phyloP scores from a whole-genome alignment of 2,797 vertebrate species.

The Meriones psammophilus region DNA sequence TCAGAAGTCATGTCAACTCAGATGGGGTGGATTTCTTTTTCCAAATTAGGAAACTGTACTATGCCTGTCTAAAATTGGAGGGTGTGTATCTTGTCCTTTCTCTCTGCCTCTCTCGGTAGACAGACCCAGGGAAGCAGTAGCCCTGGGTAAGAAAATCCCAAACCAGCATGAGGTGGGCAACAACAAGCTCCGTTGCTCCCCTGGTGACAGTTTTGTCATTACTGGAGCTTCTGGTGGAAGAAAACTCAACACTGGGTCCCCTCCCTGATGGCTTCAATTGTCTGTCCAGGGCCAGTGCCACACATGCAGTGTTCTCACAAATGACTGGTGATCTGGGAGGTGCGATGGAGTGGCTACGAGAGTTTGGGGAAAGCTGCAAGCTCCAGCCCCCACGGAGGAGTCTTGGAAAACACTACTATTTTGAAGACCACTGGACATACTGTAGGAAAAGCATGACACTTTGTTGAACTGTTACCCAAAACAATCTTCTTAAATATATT shows the following conservation, averaged over 20 bases:
- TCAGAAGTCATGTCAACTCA: slow-evolving; percentile 4
- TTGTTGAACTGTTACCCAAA: neutral
- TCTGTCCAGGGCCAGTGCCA: neutral
- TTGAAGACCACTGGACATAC: neutral
- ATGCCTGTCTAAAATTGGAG: neutral
- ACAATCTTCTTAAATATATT: neutral
- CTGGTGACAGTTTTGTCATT: slow-evolving; percentile 34
- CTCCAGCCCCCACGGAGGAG: neutral
- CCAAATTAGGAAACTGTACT: neutral
- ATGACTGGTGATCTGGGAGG: neutral
- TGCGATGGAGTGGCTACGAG: neutral
- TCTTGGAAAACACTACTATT: neutral
- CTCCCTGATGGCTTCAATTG: neutral
- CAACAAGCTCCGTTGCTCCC: neutral
- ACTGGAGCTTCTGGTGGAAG: neutral
- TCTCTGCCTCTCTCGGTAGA: too few species aligned
- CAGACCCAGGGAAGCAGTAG: neutral
- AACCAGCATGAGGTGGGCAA: neutral
- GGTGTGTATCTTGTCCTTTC: neutral
- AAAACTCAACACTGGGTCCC: neutral
- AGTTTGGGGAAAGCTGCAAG: neutral
- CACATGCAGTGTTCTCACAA: neutral
- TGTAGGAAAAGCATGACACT: neutral
- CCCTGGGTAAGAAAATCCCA: neutral
- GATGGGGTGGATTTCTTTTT: neutral